These are phyloP conservation scores for Rhyacophila evoluta DNA, from an alignment of 2,888 invertebrate species.

Conservation along the genomic window DNA sequence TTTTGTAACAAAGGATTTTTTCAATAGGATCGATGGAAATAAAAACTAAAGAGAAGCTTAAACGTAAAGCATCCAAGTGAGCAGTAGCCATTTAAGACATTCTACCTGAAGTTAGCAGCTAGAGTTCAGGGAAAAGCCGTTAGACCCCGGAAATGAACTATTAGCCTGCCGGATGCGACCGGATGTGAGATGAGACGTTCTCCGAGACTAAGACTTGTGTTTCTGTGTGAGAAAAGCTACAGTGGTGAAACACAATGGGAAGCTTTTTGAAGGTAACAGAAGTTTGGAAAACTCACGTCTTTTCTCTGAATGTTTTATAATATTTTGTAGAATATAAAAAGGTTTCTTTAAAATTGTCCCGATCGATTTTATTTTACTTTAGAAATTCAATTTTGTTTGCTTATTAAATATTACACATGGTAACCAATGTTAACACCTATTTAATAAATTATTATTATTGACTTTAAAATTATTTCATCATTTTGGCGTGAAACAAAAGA, in stretches of 20 bases:
- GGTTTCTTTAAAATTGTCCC: no score
- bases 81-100: background rate
- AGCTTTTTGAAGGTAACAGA: background rate
- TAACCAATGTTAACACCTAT: no score
- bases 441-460: no score
- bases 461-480: no score
- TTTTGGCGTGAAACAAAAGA: no score
- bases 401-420: no score
- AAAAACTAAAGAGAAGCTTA: background rate
- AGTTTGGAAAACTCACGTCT: no score
- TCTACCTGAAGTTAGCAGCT: background rate
- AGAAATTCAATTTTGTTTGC: background rate
- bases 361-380: no score
- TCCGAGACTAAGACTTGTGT: slow-evolving; percentile 17
- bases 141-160: slow-evolving; percentile 51
- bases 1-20: no score
- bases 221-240: background rate
- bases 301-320: background rate
- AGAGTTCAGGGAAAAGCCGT: slow-evolving; percentile 8
- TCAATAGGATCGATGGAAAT: no score
- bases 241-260: background rate
- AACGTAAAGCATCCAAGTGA: background rate
- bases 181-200: slow-evolving; percentile 33
- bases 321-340: background rate
- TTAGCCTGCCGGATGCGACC: slow-evolving; percentile 46